Evolutionary conservation across 2,797 vertebrate species (phyloP).

Genomic region (Chromis chromis): DNA sequence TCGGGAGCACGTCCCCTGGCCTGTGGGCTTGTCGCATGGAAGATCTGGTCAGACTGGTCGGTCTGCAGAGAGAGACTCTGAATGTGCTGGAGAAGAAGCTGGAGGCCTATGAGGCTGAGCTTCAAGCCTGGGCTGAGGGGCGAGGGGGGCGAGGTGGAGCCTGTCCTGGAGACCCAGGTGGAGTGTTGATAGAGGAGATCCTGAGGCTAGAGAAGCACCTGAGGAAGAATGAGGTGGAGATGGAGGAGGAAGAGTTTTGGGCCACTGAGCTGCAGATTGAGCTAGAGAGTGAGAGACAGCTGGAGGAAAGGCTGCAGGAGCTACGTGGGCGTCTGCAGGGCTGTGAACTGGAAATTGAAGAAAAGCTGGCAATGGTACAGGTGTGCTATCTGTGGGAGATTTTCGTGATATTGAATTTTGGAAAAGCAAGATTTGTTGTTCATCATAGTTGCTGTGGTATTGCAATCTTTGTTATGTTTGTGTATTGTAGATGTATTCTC

Average conservation of each 20-base stretch:
- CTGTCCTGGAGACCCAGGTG: conserved; percentile 64
- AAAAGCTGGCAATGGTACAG: conserved; percentile 86
- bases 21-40: conserved; percentile 87
- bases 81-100: conserved; percentile 90
- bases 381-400: conserved; percentile 59
- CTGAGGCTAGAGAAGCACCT: conserved; percentile 92
- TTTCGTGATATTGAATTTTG: conserved; percentile 6
- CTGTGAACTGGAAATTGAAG: conserved; percentile 90
- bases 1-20: conserved; percentile 62
- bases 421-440: not conserved
- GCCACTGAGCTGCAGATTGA: conserved; percentile 97
- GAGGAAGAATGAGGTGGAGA: conserved; percentile 94
- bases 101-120: conserved; percentile 89
- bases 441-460: not conserved
- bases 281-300: conserved; percentile 94
- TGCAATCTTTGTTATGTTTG: not conserved
- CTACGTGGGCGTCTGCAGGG: conserved; percentile 87
- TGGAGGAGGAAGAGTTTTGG: conserved; percentile 99
- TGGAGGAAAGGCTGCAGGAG: conserved; percentile 94
- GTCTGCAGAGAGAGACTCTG: conserved; percentile 92
- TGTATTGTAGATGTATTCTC: not conserved
- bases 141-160: conserved; percentile 66
- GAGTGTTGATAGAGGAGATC: conserved; percentile 89
- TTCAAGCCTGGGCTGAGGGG: conserved; percentile 88
- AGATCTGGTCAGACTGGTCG: conserved; percentile 90